These are phyloP conservation scores for Trachelus stipa DNA, from an alignment of 2,888 invertebrate genomes.

Conservation along the genomic window DNA sequence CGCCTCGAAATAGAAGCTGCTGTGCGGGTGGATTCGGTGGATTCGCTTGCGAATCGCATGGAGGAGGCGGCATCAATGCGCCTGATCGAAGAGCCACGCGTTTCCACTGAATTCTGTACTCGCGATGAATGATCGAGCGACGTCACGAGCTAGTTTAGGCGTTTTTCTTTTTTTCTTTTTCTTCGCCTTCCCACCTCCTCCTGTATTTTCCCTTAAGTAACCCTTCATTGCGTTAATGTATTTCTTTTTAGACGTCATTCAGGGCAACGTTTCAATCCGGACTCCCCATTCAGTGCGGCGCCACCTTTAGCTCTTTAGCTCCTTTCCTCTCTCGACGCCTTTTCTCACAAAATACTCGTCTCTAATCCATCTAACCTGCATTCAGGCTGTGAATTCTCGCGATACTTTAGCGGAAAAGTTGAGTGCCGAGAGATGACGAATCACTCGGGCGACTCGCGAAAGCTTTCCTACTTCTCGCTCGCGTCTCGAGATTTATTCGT, in stretches of 20 bases:
- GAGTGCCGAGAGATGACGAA: slow-evolving; percentile 26
- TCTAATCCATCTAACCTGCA: slow-evolving; percentile 56
- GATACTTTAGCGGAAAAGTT: slow-evolving; percentile 19
- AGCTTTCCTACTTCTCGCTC: too few relatives aligned
- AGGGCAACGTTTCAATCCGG: slow-evolving; percentile 59
- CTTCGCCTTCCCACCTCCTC: slow-evolving; percentile 40
- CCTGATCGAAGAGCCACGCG: too few relatives aligned
- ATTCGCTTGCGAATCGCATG: too few relatives aligned
- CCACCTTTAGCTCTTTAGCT: slow-evolving; percentile 30
- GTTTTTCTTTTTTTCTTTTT: neutral
- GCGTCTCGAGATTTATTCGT: too few relatives aligned
- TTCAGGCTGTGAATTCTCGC: slow-evolving; percentile 13
- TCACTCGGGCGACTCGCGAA: neutral
- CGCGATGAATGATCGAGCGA: slow-evolving; percentile 20
- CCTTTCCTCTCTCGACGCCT: too few relatives aligned
- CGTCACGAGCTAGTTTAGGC: neutral
- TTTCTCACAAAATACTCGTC: slow-evolving; percentile 43
- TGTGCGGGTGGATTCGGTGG: too few relatives aligned
- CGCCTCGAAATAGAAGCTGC: too few relatives aligned
- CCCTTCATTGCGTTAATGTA: slow-evolving; percentile 52
- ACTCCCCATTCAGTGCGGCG: slow-evolving; percentile 46
- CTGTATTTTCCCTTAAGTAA: slow-evolving; percentile 17
- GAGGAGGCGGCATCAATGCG: too few relatives aligned
- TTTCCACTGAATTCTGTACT: too few relatives aligned
- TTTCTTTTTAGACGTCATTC: slow-evolving; percentile 56